A percentile compares a stretch with the other conserved stretches of the same genome.
Evolutionary conservation across 2,888 invertebrate genomes (phyloP).

Genomic region (Microchrysa polita): DNA sequence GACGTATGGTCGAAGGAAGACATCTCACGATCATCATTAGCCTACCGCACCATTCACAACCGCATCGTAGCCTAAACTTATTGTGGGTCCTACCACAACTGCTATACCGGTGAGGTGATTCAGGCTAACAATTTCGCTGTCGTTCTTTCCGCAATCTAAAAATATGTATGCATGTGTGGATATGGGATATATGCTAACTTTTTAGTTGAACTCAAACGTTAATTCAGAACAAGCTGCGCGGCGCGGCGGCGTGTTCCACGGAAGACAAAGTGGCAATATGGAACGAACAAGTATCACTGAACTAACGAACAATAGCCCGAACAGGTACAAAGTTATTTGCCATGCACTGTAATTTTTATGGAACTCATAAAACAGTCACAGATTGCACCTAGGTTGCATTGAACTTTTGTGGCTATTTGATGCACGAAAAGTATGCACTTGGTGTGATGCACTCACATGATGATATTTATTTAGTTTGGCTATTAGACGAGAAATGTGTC

Average conservation of each 20-base stretch:
- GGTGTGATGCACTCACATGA: neutral
- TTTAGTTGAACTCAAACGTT: neutral
- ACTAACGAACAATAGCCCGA: conserved; percentile 29
- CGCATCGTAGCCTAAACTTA: neutral
- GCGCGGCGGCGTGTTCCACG: neutral
- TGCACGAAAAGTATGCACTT: conserved; percentile 40
- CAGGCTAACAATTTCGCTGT: neutral
- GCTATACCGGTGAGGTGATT: too few species aligned
- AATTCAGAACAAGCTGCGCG: neutral
- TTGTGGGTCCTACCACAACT: too few species aligned
- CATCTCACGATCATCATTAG: conserved; percentile 45
- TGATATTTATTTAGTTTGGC: too few species aligned
- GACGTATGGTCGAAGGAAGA: conserved; percentile 38
- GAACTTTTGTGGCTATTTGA: conserved; percentile 31
- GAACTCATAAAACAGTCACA: conserved; percentile 46
- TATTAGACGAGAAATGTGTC: conserved; percentile 17
- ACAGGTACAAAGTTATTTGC: conserved; percentile 38
- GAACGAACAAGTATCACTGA: too few species aligned
- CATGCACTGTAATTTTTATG: conserved; percentile 47
- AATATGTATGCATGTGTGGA: too few species aligned
- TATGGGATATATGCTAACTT: too few species aligned
- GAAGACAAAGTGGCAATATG: conserved; percentile 28
- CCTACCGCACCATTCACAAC: conserved; percentile 38
- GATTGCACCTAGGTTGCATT: conserved; percentile 36
- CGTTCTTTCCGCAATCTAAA: neutral